Evolutionary conservation across 2,888 invertebrate genomes (phyloP).

Genomic region (Phlogophora meticulosa): DNA sequence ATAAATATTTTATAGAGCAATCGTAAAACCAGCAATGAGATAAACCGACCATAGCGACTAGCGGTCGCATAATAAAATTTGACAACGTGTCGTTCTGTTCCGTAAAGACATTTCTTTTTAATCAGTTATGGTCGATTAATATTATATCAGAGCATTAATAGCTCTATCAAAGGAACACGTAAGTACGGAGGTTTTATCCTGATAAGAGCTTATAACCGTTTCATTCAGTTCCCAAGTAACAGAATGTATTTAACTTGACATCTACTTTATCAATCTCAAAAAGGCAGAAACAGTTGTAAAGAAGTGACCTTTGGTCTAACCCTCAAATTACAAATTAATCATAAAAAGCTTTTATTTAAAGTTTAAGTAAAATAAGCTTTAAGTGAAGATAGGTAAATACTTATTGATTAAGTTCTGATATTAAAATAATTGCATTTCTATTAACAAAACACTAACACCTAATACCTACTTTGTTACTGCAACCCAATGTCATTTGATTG

Average conservation of each 20-base stretch:
- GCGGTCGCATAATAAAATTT: slow-evolving; percentile 83
- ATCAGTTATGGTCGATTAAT: slow-evolving; percentile 59
- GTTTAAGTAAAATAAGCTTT: background rate
- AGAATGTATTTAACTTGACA: background rate
- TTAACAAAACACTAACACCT: background rate
- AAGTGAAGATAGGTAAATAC: background rate
- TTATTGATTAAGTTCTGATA: background rate
- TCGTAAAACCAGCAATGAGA: slow-evolving; percentile 82
- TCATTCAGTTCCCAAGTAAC: background rate
- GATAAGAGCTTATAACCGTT: background rate
- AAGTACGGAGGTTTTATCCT: slow-evolving; percentile 5
- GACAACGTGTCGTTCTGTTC: slow-evolving; percentile 84
- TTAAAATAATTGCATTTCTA: background rate
- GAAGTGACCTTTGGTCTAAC: background rate
- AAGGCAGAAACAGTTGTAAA: too few species aligned
- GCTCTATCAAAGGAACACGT: slow-evolving; percentile 30
- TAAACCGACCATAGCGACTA: slow-evolving; percentile 72
- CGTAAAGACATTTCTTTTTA: slow-evolving; percentile 69
- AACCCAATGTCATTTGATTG: background rate
- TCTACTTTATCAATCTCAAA: background rate
- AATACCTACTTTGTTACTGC: background rate
- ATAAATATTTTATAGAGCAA: slow-evolving; percentile 87
- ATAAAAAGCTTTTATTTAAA: background rate
- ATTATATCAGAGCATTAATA: slow-evolving; percentile 44
- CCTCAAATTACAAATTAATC: background rate